Evolutionary conservation across 2,797 vertebrate genomes (phyloP), one percentile per base, ranked within the genome.

Genomic region (Sebastes elongatus): DNA sequence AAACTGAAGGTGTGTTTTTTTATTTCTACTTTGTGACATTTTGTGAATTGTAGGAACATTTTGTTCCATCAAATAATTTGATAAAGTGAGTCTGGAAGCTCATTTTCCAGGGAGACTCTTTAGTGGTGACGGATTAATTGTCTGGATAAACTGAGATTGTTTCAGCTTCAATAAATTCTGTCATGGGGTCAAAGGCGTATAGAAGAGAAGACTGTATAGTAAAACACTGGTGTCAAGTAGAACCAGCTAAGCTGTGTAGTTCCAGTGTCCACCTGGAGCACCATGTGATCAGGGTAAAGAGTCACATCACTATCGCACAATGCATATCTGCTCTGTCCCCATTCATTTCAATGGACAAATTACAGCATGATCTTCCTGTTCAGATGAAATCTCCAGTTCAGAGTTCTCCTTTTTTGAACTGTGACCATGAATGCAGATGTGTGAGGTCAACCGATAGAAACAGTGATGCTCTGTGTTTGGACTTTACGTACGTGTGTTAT

Each of bases 21-120:
- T 78, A 71, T 63, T 80, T 63, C 38, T 79, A 28, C 49, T 57
- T 80, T 57, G 30, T 83, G 71, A 70, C 76, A 85, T 90, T 78
- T 85, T 81, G 28, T 59, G 11, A 81, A 78, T 28, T 33, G n/a
- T 22, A 56, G 38, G 35, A 78, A 30, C 74, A 80, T 74, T 86
- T 82, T 75, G 60, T 46, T 13, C 35, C 30, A 66, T 57, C 5
- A 83, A 33, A 60, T 63, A 25, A 71, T 68, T 73, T 35, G 27
- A 65, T 42, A 4, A 53, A 62, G 62, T 56, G 27, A 60, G 4
- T 38, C 4, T 63, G 10, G 14, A 74, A 27, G 13, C 30, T 61
- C 2, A 22, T 9, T 62, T 22, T 62, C 20, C n/a, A 22, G 33
- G 28, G 20, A n/a, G 8, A 42, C 35, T 49, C 20, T 49, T 49